Conservation (phyloP, 2,113 vertebrate genomes). For the Proteles cristata region DNA sequence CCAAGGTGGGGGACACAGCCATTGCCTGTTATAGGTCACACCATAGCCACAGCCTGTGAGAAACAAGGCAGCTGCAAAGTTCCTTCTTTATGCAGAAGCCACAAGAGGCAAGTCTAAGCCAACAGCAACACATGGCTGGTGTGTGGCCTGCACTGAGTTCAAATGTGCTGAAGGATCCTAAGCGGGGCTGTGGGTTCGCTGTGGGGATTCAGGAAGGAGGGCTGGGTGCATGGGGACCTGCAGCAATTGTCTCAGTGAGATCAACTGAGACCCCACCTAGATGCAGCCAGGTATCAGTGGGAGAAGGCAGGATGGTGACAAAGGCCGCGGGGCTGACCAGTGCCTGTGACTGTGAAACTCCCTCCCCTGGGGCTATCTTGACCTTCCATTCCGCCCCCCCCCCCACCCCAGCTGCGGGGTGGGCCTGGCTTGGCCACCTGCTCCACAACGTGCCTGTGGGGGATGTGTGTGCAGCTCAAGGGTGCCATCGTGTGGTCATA, state of each 20-base stretch:
- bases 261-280: not conserved
- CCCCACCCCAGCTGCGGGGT: not conserved
- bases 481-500: constrained; percentile 66
- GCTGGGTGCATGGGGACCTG: not conserved
- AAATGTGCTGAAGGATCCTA: not conserved
- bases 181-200: not conserved
- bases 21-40: not conserved
- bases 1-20: fast-evolving
- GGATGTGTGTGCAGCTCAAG: constrained; percentile 27
- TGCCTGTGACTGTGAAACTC: not conserved
- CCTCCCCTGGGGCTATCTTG: too few relatives aligned
- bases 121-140: not conserved
- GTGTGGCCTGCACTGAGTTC: not conserved
- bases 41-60: not conserved
- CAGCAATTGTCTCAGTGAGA: not conserved
- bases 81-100: not conserved
- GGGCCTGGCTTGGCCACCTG: not conserved
- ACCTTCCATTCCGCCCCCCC: not conserved
- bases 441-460: fast-evolving
- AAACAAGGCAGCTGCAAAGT: not conserved
- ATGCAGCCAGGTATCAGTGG: not conserved
- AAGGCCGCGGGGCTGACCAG: not conserved
- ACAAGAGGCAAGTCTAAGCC: not conserved
- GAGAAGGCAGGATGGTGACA: not conserved
- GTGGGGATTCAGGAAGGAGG: not conserved